Evolutionary conservation across 2,797 vertebrate genomes (phyloP), one percentile per base, ranked within the genome.

Genomic region (Notoglanidium macrostoma): DNA sequence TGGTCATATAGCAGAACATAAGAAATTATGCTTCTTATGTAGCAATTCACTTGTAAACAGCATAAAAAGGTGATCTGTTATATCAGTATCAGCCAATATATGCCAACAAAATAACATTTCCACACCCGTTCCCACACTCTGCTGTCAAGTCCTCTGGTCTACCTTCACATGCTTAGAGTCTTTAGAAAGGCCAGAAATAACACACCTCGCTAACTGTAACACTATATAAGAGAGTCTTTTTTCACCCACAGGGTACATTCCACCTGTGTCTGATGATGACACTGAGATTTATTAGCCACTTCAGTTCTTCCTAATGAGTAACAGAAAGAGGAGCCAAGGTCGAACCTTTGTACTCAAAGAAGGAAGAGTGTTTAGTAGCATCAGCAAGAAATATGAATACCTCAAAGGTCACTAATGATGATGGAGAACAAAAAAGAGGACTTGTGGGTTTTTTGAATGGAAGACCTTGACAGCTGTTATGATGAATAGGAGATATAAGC

Each of bases 201-300:
- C 12, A n/a, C 26, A 74, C 21, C 72, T 74, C 2, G 23, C 21
- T 73, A 29, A 55, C n/a, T 55, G 76, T 55, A 78, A 21, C n/a
- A 78, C 10, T 55, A 15, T 55, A 78, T n/a, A 29, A 5, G 17
- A 55, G 51, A 10, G 76, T 32, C 51, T 57, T 78, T 78, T 77
- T 21, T 55, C 26, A n/a, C 5, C 76, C 51, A 5, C 29, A 78
- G 76, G 76, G 76, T 55, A 78, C 76, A 78, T 57, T 78, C 76
- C 76, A 78, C 76, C 29, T 10, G 29, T 78, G 76, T 55, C 51
- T 78, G 29, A 78, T 78, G 19, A 19, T 35, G 9, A 23, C 76
- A 55, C 76, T 77, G n/a, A 57, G 76, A 78, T 78, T 32, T 32
- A 21, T 78, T 29, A 78, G 51, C 29, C 4, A 35, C 3, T 57